Evolutionary conservation across 2,888 invertebrate species (phyloP), one percentile per base, ranked within the genome.

Genomic region (Copidosoma aretas): DNA sequence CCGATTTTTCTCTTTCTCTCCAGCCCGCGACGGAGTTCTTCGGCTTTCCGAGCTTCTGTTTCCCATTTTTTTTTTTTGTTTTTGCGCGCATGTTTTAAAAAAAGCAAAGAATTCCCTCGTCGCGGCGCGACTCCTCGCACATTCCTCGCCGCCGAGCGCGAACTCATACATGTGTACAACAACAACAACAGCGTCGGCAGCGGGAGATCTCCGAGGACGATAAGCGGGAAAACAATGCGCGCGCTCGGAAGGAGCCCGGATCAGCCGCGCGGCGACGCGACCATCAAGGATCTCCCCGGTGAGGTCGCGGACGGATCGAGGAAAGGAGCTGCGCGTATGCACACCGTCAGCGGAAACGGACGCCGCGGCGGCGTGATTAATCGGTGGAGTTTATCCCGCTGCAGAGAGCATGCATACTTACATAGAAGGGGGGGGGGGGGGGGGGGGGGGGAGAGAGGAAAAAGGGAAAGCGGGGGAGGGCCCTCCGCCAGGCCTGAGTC

Each of bases 171-270:
- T 32, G 57, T 19, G 19, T 19, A 52, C 19, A 39, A 43, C 39
- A 4, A 4, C n/a, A 24, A 22, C 21, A 14, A 53, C 19, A 17
- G n/a, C 52, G 52, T 10, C 1, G 10, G n/a, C 10, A 57, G 24
- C 57, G 17, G 21, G 46, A 68, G 64, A 68, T 68, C 58, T 53
- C 65, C 10, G 17, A 61, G 17, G 58, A 49, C 39, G 69, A 69
- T 69, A 65, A n/a, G 46, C 19, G 43, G 39, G 58, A 53, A 65
- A 69, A 66, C 60, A 67, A 70, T 67, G 53, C 21, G 22, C 32
- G 32, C 32, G 8, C 32, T 32, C 24, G 52, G 39, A 39, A 60
- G 24, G 32, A 39, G 60, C 59, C n/a, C n/a, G 54, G 57, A 41
- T 57, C 22, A 14, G 46, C 8, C 39, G 59, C 24, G 4, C 25